Conservation (phyloP, 2,113 vertebrate genomes). For the Laticauda colubrina region DNA sequence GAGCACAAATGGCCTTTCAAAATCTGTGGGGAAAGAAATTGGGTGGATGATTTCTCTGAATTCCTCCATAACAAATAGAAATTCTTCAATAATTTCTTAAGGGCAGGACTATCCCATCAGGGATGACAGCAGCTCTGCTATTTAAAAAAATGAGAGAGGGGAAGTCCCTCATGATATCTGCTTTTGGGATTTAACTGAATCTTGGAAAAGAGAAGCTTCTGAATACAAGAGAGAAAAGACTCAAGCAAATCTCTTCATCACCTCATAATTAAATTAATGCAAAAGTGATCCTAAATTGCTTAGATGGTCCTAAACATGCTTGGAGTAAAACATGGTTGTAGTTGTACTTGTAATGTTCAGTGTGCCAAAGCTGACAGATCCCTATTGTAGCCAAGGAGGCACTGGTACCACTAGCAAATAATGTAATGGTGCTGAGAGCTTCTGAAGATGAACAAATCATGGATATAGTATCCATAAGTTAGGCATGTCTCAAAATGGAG, state of each 20-base stretch:
- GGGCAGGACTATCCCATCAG: not conserved
- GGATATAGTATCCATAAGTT: not conserved
- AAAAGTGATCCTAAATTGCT: not conserved
- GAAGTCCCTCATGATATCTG: not conserved
- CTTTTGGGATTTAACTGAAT: not conserved
- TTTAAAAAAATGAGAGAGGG: not conserved
- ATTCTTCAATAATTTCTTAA: not conserved
- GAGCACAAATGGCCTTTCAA: not conserved
- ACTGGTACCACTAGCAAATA: not conserved
- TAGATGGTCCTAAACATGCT: not conserved
- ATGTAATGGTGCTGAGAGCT: not conserved
- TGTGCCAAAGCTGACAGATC: not conserved
- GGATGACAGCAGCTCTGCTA: not conserved
- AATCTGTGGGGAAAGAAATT: not conserved
- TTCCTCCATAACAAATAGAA: not conserved
- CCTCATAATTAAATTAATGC: not conserved
- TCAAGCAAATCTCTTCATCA: not conserved
- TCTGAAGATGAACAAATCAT: not conserved
- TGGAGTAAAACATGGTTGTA: not conserved
- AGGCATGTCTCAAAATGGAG: not conserved
- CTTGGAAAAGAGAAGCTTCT: not conserved
- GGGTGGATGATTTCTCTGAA: not conserved
- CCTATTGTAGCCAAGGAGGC: not conserved
- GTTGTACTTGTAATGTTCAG: not conserved
- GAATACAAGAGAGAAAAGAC: not conserved